Evolutionary conservation across 1,140 invertebrate genomes (phyloP).

Genomic region (Marisa cornuarietis): DNA sequence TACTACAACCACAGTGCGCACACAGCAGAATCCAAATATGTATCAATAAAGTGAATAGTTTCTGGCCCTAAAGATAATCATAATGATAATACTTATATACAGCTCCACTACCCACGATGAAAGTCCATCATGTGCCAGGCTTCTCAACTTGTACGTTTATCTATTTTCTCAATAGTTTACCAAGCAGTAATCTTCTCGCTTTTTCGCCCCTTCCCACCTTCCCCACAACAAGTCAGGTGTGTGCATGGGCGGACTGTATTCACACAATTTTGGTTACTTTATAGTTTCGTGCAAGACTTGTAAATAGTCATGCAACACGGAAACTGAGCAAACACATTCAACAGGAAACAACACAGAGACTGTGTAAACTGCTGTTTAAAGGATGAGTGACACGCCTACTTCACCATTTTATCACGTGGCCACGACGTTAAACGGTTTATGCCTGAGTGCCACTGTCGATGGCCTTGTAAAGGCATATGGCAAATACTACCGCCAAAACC

Average conservation of each 20-base stretch:
- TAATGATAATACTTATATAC: background rate
- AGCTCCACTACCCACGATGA: background rate
- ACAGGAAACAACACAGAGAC: background rate
- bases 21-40: background rate
- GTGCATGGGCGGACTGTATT: background rate
- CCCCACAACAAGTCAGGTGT: background rate
- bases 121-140: background rate
- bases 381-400: no score
- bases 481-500: constrained; percentile 16
- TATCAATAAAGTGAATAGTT: background rate
- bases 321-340: background rate
- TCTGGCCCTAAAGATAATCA: background rate
- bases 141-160: background rate
- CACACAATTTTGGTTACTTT: no score
- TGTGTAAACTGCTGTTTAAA: background rate
- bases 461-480: background rate
- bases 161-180: background rate
- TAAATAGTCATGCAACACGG: background rate
- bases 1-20: background rate
- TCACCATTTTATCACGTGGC: background rate
- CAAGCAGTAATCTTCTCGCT: background rate
- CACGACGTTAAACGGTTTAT: background rate
- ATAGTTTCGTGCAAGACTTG: no score
- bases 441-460: constrained; percentile 18
- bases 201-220: background rate